Evolutionary conservation across 92 coral and sea anemone species (phyloP), one percentile per base, ranked within the genome.

Genomic region (Diadumene lineata): DNA sequence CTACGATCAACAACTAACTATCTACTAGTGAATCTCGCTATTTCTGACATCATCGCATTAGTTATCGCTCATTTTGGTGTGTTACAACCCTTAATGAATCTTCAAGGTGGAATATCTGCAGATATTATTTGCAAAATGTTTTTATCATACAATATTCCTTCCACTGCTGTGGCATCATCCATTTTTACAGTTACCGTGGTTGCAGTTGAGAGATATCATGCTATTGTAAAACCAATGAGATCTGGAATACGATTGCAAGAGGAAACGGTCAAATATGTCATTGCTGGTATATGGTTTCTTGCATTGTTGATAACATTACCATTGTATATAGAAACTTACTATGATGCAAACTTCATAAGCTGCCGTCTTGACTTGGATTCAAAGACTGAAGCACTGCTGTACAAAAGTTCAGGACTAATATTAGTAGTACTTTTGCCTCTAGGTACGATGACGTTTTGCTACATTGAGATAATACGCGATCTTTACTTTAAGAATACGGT

Each of bases 141-240:
- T 1, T 29, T 70, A 9, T 51, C 64, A 16, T 48, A 22, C 27
- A 30, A 70, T 70, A 19, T 70, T 2, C 75, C 75, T 18, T 16
- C 0, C 11, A 50, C 75, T 25, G 75, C 62, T 4, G 53, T 61
- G 27, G 11, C n/a, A 1, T 30, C n/a, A 8, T 30, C 75, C 21
- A 55, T 70, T 15, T 24, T 55, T 1, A 70, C 64, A 0, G 44
- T 70, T 15, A 30, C 48, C 21, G 6, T 53, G 15, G 0, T 53
- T 19, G 43, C 75, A 15, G 63, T 70, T 13, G 75, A 70, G 75
- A 50, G 75, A 51, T 70, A 70, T 46, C 75, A 70, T 28, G 75
- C 75, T 8, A 50, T 70, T 13, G 75, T 70, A 28, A 70, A 70
- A 29, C 75, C 75, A 0, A 70, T 70, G 75, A 50, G 43, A 9